Base-by-base conservation (phyloP, 2,113 vertebrate genomes). In the Diglossa brunneiventris region DNA sequence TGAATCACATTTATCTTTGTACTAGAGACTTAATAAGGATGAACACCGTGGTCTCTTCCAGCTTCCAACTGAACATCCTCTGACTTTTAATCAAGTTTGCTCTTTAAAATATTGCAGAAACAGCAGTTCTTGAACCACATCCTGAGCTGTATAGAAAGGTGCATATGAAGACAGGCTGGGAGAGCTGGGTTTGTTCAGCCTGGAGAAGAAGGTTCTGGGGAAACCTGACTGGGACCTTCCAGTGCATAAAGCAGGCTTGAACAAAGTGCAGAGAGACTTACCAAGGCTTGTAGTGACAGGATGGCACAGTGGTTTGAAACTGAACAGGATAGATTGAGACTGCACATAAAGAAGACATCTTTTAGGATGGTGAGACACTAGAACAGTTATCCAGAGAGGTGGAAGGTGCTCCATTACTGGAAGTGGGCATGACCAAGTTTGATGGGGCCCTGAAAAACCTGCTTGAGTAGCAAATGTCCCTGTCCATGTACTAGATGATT, bases 271-370 rank as follows among this genome's bases (percentile, higher is more conserved):
- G 41, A 16, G n/a, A 62, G 49, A 47, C 4, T 26, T 35, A 42
- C 20, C 24, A 26, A 35, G 58, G 17, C 1, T 7, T 49, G 18
- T 18, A 58, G 37, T 49, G 14, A 50, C 27, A 78, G 31, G 23
- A 49, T 8, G 24, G 28, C 0, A 0, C 6, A 39, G 4, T 4
- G 1, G 2, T 64, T 85, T 83, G 46, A 86, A 74, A 49, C 3
- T 39, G 52, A 82, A 23, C 39, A 46, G 1, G 5, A 11, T 37
- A 59, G 31, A 28, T 62, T 72, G 41, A 26, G 4, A n/a, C 3
- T n/a, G 18, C 2, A 68, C 5, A 13, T 22, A 49, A 58, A 10
- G 23, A 69, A 63, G 15, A 53, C 6, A 17, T 31, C 7, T 52
- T 82, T 64, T 66, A 35, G 17, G 2, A 2, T 55, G 24, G 7